Base-by-base conservation (phyloP, 2,113 vertebrate genomes). In the Taxidea taxus region DNA sequence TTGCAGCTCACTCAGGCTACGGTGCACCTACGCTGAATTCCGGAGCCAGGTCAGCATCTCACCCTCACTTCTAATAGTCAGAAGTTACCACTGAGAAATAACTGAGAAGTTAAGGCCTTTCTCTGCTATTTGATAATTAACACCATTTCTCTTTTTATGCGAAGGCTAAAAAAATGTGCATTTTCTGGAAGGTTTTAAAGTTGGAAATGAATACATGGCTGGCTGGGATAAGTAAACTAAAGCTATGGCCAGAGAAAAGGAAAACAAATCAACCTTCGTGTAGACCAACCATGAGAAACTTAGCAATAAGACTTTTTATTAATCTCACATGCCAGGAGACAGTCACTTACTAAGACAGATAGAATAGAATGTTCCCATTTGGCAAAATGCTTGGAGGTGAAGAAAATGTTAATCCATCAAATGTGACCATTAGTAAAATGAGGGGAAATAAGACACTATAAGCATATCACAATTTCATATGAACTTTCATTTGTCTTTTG, bases 11-110 rank as follows among this genome's bases (percentile, higher is more conserved):
- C 58, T 97, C 90, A 51, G 11, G 21, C 97, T 42, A 81, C 62
- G 93, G 87, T 97, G 97, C 93, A n/a, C 97, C 96, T 96, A 31
- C 96, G 90, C 98, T 95, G 97, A 98, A 98, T 96, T 98, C 98
- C 97, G 98, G 23, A 97, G 90, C 98, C 98, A 98, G 98, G 97
- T 98, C 98, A 97, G 89, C 93, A 31, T 88, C 89, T 97, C 44
- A 91, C 82, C 89, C 95, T 93, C 47, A 15, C 25, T 96, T 39
- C 93, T 82, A 89, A 82, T 88, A 64, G 37, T 86, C 91, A 90
- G 34, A 94, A 95, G 68, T 37, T 51, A 87, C 23, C 85, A 7
- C 47, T n/a, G 80, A 94, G 84, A 96, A 96, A 93, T 91, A 58
- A 84, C 90, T 85, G 60, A 42, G 13, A 84, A 95, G 18, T 23